Percentiles rank a stretch among this genome's conserved stretches.
These are phyloP conservation scores for Gallinago stenura DNA, from an alignment of 2,797 vertebrate genomes.

Conservation along the genomic window DNA sequence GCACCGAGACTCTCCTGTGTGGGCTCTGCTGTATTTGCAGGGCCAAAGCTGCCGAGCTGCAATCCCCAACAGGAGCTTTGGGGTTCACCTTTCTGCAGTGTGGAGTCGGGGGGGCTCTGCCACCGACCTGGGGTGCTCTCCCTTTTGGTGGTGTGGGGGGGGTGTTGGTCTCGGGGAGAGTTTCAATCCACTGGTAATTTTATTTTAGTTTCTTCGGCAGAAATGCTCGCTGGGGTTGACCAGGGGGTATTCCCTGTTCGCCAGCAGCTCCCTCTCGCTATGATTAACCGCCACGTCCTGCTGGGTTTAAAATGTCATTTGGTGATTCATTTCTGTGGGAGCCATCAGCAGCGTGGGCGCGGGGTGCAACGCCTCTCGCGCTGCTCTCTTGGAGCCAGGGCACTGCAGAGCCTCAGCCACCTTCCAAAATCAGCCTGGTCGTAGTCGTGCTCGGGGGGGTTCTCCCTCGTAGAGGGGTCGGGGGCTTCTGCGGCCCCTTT, in stretches of 20 bases:
- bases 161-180: neutral
- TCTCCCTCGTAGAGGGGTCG: neutral
- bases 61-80: neutral
- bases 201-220: neutral
- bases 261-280: constrained; percentile 40
- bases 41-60: neutral
- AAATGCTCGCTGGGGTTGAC: neutral
- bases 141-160: too few species aligned
- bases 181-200: neutral
- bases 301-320: constrained; percentile 48
- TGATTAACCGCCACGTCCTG: constrained; percentile 32
- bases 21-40: neutral
- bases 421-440: neutral
- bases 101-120: neutral
- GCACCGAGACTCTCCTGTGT: accelerated
- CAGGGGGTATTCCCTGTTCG: neutral
- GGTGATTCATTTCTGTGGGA: constrained; percentile 64
- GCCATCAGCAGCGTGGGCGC: neutral
- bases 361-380: neutral
- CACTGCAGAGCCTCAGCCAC: neutral
- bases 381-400: neutral
- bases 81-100: neutral
- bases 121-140: neutral
- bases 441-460: accelerated
- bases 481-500: neutral